Evolutionary conservation across 2,797 vertebrate genomes (phyloP), one percentile per base, ranked within the genome.

Genomic region (Urocyon cinereoargenteus): DNA sequence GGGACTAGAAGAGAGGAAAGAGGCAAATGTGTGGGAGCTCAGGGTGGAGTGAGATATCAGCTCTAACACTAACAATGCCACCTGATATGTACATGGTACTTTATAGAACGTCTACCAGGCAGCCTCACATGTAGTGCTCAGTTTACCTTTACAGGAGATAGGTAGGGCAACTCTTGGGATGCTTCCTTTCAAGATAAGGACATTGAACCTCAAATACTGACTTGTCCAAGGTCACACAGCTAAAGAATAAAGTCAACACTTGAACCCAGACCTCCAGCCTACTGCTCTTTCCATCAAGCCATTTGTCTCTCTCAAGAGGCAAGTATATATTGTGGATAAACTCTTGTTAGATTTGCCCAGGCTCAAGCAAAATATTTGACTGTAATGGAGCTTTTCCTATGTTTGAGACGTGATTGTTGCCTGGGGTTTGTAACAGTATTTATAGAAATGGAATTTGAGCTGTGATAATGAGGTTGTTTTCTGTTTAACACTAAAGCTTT

Each of bases 371-470:
- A 81, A 21, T 45, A 26, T 91, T 61, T 72, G 12, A 82, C 31
- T 55, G 2, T 53, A 94, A 70, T 66, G 19, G 85, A 81, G 61
- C 62, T 75, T 96, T 92, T 79, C 79, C 91, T 90, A 2, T 45
- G 49, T 87, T 94, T 93, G 90, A 95, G 85, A 97, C 13, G 21
- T 62, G 19, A n/a, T 36, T 66, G 13, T 92, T 91, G 31, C 72
- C 91, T 96, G n/a, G 28, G 59, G 15, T 70, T 87, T 94, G 22
- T 68, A 86, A 72, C 78, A 28, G 59, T 86, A 62, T 93, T 94
- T 68, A 53, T 83, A 77, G 86, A 94, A 87, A 31, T 85, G 31
- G 70, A 84, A 57, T 91, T 51, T 59, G 66, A 88, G 64, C 22
- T 55, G 6, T n/a, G 51, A 45, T 70, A 68, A 66, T 91, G 86